These are phyloP conservation scores for Protaetia brevitarsis DNA, from an alignment of 1,140 invertebrate species.

Conservation along the genomic window DNA sequence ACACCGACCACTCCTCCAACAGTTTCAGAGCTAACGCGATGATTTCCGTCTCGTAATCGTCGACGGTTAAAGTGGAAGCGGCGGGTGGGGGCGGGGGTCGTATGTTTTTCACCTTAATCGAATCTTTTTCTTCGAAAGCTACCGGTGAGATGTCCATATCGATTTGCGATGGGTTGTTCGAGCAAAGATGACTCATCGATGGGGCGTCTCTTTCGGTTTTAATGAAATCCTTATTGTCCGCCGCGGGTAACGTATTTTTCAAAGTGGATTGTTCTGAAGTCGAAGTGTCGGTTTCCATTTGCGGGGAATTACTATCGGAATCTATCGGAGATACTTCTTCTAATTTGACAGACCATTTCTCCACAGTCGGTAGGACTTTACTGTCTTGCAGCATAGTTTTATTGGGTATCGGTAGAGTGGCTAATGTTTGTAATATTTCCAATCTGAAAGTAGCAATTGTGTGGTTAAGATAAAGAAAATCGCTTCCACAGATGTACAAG, in stretches of 20 bases:
- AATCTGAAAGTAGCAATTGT: too few relatives aligned
- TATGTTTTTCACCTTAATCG: too few relatives aligned
- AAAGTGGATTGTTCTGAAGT: constrained; percentile 23
- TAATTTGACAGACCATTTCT: constrained; percentile 67
- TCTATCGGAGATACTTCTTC: constrained; percentile 51
- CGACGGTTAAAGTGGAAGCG: constrained; percentile 2
- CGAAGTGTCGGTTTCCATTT: constrained; percentile 34
- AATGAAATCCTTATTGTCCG: too few relatives aligned
- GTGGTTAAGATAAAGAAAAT: too few relatives aligned
- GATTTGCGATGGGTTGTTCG: too few relatives aligned
- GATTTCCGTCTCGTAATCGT: constrained; percentile 46
- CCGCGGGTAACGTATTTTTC: constrained; percentile 26
- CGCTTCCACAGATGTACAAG: too few relatives aligned
- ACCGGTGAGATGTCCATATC: constrained; percentile 26
- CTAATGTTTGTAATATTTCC: constrained; percentile 75
- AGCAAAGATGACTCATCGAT: too few relatives aligned
- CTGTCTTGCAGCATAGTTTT: constrained; percentile 90
- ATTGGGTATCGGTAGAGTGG: constrained; percentile 84
- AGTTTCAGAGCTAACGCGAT: constrained; percentile 63
- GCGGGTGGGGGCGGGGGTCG: not conserved
- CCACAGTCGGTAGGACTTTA: constrained; percentile 78
- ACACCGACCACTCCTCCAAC: constrained; percentile 70
- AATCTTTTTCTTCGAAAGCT: constrained; percentile 3
- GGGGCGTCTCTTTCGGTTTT: too few relatives aligned
- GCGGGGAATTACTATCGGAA: constrained; percentile 43